These are phyloP conservation scores for Spicauda simplicius DNA, from an alignment of 2,888 invertebrate species.

Conservation along the genomic window DNA sequence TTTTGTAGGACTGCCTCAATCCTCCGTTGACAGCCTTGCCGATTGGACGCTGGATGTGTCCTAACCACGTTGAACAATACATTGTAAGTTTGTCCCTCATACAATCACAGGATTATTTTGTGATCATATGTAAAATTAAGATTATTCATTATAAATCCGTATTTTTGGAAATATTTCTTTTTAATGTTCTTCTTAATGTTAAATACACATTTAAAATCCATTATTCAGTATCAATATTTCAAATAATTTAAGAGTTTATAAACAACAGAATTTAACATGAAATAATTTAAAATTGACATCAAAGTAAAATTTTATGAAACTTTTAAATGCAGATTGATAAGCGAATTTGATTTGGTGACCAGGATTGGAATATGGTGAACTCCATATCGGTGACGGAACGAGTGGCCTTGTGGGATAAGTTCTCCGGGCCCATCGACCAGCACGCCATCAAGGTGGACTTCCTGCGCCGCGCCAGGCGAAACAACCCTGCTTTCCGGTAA, in stretches of 20 bases:
- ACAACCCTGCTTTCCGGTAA: constrained; percentile 90
- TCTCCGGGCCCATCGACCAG: constrained; percentile 92
- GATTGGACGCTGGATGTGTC: constrained; percentile 98
- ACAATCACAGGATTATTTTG: too few species aligned
- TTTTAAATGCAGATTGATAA: not conserved
- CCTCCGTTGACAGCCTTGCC: constrained; percentile 96
- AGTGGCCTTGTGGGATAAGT: constrained; percentile 94
- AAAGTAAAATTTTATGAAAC: too few species aligned
- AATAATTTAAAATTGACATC: too few species aligned
- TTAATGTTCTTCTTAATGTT: too few species aligned
- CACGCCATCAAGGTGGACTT: constrained; percentile 95
- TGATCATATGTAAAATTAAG: too few species aligned
- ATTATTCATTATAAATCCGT: too few species aligned
- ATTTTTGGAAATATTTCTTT: too few species aligned
- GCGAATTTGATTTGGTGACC: constrained; percentile 15
- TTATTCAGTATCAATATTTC: too few species aligned
- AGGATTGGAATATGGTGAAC: constrained; percentile 93
- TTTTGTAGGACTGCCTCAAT: constrained; percentile 92
- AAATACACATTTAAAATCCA: too few species aligned
- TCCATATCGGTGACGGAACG: constrained; percentile 94
- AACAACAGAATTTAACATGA: too few species aligned
- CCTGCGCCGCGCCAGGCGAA: constrained; percentile 89
- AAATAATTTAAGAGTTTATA: too few species aligned
- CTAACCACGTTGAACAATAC: constrained; percentile 96
- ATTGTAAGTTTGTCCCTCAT: constrained; percentile 83